Base-by-base conservation (phyloP, 23 tunicate genomes). In the Pegea sp. region DNA sequence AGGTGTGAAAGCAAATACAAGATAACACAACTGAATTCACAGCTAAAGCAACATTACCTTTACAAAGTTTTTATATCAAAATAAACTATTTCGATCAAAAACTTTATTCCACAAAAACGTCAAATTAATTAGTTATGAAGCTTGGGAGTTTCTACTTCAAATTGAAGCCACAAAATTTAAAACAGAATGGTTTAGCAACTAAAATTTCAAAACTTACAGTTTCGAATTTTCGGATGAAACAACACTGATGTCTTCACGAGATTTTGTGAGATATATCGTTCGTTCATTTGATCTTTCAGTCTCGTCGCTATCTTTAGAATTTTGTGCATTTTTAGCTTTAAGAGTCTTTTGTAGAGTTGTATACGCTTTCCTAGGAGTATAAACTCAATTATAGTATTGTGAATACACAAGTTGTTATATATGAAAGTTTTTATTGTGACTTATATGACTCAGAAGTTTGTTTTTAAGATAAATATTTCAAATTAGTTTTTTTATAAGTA, bases 161-260 rank as follows among this genome's bases (percentile, higher is more conserved):
- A 51, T 13, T 19, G n/a, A n/a, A n/a, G n/a, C n/a, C n/a, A n/a
- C n/a, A n/a, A n/a, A n/a, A n/a, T n/a, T n/a, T n/a, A n/a, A n/a
- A n/a, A n/a, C n/a, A n/a, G n/a, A n/a, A n/a, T n/a, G n/a, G n/a
- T n/a, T n/a, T n/a, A n/a, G n/a, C n/a, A n/a, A n/a, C n/a, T n/a
- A 38, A 38, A 19, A 22, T 50, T 6, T 38, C 6, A n/a, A 19
- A 48, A 64, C 89, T 77, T 29, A 77, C 89, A 54, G 63, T 63
- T 77, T 77, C 20, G 34, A 44, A 31, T 56, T 55, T 27, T 25
- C 34, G 2, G 67, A 52, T 34, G 62, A 38, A 26, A 78, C 25
- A 22, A 64, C 77, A 54, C 65, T 62, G 22, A 78, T 53, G 52
- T 78, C 76, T 53, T 78, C 92, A 54, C 64, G 69, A 28, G 92